Conservation (phyloP, 2,888 invertebrate species). For the Spialia ferax region DNA sequence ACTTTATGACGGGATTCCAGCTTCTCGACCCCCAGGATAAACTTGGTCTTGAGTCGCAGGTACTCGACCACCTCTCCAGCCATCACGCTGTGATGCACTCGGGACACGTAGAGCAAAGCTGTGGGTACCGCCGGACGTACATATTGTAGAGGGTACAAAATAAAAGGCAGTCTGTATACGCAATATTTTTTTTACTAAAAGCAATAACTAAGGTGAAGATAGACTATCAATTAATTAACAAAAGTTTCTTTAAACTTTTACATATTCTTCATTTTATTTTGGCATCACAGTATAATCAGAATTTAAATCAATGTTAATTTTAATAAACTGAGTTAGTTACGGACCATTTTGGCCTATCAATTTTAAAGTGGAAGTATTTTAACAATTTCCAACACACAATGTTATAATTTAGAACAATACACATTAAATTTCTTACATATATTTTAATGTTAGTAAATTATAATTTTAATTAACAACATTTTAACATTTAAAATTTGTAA, state of each 20-base stretch:
- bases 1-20: no score
- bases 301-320: constrained; percentile 47
- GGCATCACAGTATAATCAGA: constrained; percentile 81
- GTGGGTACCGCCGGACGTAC: no score
- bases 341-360: constrained; percentile 1
- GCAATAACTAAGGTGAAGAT: constrained; percentile 83
- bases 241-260: constrained; percentile 70
- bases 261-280: constrained; percentile 70
- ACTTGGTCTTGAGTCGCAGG: no score
- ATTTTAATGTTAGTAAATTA: constrained; percentile 9
- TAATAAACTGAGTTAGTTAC: constrained; percentile 43
- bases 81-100: no score
- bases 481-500: constrained; percentile 23
- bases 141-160: not conserved
- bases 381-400: constrained; percentile 10
- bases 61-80: no score
- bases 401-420: constrained; percentile 9
- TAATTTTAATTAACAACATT: not conserved
- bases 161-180: constrained; percentile 43
- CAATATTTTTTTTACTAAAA: constrained; percentile 79
- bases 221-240: constrained; percentile 83
- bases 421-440: constrained; percentile 7
- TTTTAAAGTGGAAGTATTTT: constrained; percentile 17
- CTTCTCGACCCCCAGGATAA: no score
- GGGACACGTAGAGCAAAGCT: no score